phyloP scores from a whole-genome alignment of 2,113 vertebrate genomes.

The Leptosomus discolor region DNA sequence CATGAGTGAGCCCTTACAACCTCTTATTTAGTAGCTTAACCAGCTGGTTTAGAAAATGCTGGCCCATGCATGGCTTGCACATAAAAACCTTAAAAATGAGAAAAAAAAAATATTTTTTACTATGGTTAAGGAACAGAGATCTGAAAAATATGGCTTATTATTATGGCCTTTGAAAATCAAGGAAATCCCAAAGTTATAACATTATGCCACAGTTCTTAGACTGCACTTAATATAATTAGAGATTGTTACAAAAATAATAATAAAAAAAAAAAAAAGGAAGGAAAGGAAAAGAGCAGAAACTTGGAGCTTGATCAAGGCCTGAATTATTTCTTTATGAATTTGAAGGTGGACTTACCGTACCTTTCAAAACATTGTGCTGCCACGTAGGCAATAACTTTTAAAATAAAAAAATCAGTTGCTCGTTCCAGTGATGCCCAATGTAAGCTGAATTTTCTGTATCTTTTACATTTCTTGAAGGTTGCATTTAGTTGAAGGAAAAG shows the following conservation, averaged over 20 bases:
- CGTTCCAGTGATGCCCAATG: not conserved
- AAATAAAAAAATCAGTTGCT: not conserved
- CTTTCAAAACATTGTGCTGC: not conserved
- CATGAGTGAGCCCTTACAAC: not conserved
- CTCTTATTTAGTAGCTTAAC: not conserved
- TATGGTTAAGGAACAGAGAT: not conserved
- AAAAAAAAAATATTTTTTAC: not conserved
- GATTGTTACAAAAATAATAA: not conserved
- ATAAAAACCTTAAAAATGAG: not conserved
- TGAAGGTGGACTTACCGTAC: not conserved
- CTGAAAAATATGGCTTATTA: not conserved
- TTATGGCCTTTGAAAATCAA: not conserved
- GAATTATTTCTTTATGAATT: not conserved
- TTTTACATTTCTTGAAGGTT: constrained; percentile 34
- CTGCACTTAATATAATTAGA: not conserved
- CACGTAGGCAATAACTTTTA: not conserved
- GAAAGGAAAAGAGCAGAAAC: not conserved
- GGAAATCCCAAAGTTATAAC: not conserved
- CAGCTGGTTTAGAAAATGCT: not conserved
- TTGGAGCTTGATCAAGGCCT: not conserved
- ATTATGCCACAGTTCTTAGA: not conserved
- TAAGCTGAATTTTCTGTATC: not conserved
- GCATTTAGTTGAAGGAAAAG: constrained; percentile 57
- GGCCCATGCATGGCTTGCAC: not conserved
- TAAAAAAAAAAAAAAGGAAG: too few relatives aligned